Evolutionary conservation across 2,113 vertebrate species (phyloP).

Genomic region (Tamias sibiricus): DNA sequence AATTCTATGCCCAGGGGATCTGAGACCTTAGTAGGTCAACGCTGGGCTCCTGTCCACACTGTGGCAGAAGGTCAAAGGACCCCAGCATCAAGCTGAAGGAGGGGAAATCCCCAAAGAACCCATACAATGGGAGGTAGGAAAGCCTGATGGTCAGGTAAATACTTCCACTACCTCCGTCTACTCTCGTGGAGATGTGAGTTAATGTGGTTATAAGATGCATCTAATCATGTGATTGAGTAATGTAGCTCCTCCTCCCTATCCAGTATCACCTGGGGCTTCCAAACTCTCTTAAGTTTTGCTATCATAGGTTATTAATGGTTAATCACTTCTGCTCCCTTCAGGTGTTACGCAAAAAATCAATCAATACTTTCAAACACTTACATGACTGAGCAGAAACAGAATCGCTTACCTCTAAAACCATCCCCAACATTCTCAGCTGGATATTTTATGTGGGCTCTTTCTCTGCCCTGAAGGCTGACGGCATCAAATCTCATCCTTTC

Average conservation of each 20-base stretch:
- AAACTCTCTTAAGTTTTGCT: constrained; percentile 63
- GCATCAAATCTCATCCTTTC: constrained; percentile 35
- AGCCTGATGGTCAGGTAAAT: not conserved
- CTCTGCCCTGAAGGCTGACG: not conserved
- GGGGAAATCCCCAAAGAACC: not conserved
- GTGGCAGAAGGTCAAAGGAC: not conserved
- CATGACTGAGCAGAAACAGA: constrained; percentile 64
- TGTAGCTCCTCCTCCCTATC: not conserved
- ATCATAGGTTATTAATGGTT: constrained; percentile 73
- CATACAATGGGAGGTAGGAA: not conserved
- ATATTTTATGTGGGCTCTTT: constrained; percentile 27
- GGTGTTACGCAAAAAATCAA: constrained; percentile 63
- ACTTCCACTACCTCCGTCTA: not conserved
- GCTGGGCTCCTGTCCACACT: not conserved
- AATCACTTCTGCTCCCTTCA: constrained; percentile 69
- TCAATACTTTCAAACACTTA: constrained; percentile 80
- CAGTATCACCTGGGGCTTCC: not conserved
- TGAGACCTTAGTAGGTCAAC: not conserved
- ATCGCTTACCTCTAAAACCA: constrained; percentile 61
- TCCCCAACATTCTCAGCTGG: not conserved
- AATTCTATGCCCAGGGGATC: not conserved
- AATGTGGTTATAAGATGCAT: not conserved
- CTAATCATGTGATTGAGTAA: not conserved
- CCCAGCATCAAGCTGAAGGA: not conserved
- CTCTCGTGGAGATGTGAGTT: not conserved